phyloP scores from a whole-genome alignment of 2,113 vertebrate species.

The Toxotes jaculatrix region DNA sequence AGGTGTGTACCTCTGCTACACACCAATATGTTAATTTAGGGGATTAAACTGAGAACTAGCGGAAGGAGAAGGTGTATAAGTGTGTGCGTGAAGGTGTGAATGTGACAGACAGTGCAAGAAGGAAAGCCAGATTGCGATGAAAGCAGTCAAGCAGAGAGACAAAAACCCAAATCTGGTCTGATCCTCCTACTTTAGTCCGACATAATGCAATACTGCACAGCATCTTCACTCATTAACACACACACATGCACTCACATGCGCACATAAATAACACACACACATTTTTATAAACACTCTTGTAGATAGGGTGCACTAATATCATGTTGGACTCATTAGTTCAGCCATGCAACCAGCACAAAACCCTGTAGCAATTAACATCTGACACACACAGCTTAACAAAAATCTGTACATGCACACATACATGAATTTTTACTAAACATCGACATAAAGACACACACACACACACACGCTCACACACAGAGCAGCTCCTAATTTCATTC shows the following conservation, averaged over 20 bases:
- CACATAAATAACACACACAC: constrained; percentile 28
- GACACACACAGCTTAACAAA: constrained; percentile 34
- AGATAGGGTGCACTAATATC: constrained; percentile 28
- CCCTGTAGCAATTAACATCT: constrained; percentile 57
- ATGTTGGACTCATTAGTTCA: constrained; percentile 55
- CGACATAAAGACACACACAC: constrained; percentile 11
- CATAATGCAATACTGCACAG: constrained; percentile 29
- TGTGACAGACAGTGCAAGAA: constrained; percentile 22
- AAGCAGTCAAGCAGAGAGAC: constrained; percentile 47
- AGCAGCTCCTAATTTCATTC: constrained; percentile 66
- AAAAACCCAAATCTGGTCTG: constrained; percentile 54
- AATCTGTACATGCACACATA: constrained; percentile 8
- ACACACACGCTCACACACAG: background rate
- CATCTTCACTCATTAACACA: constrained; percentile 29
- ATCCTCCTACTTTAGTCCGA: constrained; percentile 50
- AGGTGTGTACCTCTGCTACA: constrained; percentile 24
- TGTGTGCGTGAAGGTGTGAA: background rate
- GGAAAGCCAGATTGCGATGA: constrained; percentile 22
- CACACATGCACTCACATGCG: constrained; percentile 1
- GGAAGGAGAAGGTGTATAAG: constrained; percentile 13
- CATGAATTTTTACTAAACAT: constrained; percentile 12
- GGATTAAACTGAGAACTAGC: constrained; percentile 35
- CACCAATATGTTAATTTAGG: constrained; percentile 38
- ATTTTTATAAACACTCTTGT: constrained; percentile 25
- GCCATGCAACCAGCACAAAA: constrained; percentile 51